Evolutionary conservation across 2,113 vertebrate species (phyloP), one percentile per base, ranked within the genome.

Genomic region (Bubo scandiacus): DNA sequence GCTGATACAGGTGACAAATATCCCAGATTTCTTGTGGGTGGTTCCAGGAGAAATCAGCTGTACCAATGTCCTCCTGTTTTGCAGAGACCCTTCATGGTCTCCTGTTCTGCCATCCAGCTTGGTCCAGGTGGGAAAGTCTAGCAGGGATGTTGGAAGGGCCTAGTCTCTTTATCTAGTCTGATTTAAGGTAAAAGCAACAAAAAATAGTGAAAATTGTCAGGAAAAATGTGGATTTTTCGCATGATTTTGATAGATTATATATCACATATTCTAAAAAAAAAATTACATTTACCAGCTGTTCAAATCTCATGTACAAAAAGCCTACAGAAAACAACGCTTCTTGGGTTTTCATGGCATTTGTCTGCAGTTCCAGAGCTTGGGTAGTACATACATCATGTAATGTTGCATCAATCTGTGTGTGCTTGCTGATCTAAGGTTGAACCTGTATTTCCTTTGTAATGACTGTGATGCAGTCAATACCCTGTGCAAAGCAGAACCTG

Each of bases 101-200:
- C 21, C 40, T 63, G 4, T 36, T 66, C 27, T 1, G 4, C 7
- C 12, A 87, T 19, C 36, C 13, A 61, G 15, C 43, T 63, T 30
- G 4, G 21, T 19, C 5, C 3, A 32, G 36, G 6, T 21, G 4
- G 10, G 1, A 66, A 20, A 2, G 3, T 19, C 23, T 19, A 71
- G 2, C 18, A 52, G 38, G 25, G 8, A 12, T 58, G 5, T 10
- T 59, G n/a, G 59, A 93, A 91, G 11, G 3, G 12, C 10, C 27
- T 26, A 43, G 3, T 21, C 26, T 54, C 23, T 58, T 81, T 13
- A 30, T n/a, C 15, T 27, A 11, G 20, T 8, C 10, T 75, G 6
- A 65, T 68, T 81, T 59, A 82, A 59, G 11, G 16, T 12, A 36
- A 71, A 87, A 90, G 1, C 47, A 89, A 23, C 12, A 23, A 66